phyloP scores from a whole-genome alignment of 1,140 invertebrate genomes.

The Zeugodacus cucurbitae region DNA sequence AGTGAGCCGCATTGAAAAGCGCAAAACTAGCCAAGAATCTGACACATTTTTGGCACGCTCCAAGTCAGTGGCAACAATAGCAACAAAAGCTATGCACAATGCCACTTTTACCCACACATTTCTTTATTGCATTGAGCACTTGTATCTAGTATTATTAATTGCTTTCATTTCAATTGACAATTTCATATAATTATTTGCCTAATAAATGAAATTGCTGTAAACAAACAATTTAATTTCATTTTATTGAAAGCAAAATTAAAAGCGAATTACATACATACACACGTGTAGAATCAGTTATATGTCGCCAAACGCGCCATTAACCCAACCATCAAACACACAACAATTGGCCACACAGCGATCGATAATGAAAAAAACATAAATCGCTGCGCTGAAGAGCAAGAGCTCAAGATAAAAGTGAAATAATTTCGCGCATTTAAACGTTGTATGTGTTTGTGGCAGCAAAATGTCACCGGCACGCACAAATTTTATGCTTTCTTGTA shows the following conservation, averaged over 20 bases:
- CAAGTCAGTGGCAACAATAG: neutral
- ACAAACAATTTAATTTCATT: neutral
- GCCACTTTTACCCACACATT: neutral
- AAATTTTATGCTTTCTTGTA: neutral
- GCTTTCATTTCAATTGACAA: slow-evolving; percentile 33
- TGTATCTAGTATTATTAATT: neutral
- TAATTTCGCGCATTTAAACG: neutral
- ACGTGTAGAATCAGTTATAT: neutral
- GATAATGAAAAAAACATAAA: neutral
- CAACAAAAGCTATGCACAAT: neutral
- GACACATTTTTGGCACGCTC: neutral
- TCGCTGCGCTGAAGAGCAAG: neutral
- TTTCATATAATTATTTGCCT: slow-evolving; percentile 20
- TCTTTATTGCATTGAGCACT: neutral
- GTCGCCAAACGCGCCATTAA: neutral
- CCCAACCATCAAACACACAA: neutral
- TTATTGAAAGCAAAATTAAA: neutral
- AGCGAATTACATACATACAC: neutral
- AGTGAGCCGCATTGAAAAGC: neutral
- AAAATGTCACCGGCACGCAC: slow-evolving; percentile 12
- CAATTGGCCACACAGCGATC: neutral
- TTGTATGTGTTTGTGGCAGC: neutral
- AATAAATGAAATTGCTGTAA: slow-evolving; percentile 11
- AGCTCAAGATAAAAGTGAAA: neutral
- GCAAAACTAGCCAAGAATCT: neutral